Evolutionary conservation across 2,888 invertebrate species (phyloP).

Genomic region (Tachina fera): DNA sequence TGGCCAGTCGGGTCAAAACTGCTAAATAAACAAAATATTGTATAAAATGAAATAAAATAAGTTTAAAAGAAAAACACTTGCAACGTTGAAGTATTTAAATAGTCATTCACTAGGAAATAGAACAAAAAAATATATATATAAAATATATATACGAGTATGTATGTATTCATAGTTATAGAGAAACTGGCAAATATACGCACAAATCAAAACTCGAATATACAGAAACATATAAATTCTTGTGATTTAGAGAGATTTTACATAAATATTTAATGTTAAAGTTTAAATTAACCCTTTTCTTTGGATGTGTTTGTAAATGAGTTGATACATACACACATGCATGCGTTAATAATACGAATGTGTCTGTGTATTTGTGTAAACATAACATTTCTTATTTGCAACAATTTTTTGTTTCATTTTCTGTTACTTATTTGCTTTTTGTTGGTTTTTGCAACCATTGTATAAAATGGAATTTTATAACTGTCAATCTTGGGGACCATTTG

Average conservation of each 20-base stretch:
- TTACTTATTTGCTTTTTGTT: constrained; percentile 21
- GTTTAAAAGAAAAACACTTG: not conserved
- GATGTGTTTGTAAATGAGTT: not conserved
- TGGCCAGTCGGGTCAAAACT: constrained; percentile 23
- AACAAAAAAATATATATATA: not conserved
- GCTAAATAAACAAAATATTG: not conserved
- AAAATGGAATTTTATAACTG: constrained; percentile 61
- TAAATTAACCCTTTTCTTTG: constrained; percentile 57
- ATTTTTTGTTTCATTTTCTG: not conserved
- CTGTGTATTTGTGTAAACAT: constrained; percentile 11
- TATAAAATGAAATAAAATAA: constrained; percentile 14
- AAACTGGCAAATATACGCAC: not conserved
- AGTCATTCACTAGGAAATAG: constrained; percentile 36
- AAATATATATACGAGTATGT: not conserved
- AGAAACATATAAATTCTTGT: not conserved
- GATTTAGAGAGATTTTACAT: constrained; percentile 7
- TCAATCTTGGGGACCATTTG: constrained; percentile 67
- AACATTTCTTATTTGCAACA: constrained; percentile 23
- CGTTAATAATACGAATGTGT: not conserved
- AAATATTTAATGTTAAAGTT: constrained; percentile 62
- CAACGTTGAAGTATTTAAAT: constrained; percentile 31
- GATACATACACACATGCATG: not conserved
- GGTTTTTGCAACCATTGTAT: constrained; percentile 37
- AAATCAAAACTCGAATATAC: not conserved
- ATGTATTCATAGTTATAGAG: not conserved